A percentile compares a stretch with the other conserved stretches of the same genome.
These are phyloP conservation scores for Zootoca vivipara DNA, from an alignment of 2,113 vertebrate genomes.

Conservation along the genomic window DNA sequence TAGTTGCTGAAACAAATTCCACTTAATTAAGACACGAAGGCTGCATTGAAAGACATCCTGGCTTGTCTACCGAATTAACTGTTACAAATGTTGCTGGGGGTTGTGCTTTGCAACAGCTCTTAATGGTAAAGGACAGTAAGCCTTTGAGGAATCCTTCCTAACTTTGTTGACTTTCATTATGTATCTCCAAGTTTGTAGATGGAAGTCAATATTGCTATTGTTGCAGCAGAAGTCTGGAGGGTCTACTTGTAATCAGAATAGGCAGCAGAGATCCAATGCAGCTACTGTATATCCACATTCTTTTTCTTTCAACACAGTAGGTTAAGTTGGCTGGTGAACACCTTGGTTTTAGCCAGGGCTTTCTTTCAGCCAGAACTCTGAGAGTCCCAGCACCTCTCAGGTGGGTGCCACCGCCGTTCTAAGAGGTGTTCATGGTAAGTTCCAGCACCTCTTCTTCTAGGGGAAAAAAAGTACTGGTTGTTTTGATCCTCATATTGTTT, in stretches of 20 bases:
- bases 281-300: not conserved
- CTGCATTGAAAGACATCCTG: conserved; percentile 42
- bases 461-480: no score
- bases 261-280: not conserved
- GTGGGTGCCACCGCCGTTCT: no score
- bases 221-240: not conserved
- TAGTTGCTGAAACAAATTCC: conserved; percentile 63
- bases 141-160: not conserved
- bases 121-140: conserved; percentile 3
- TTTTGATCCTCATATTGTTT: not conserved
- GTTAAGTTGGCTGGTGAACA: not conserved
- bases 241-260: not conserved
- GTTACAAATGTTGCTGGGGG: conserved; percentile 34
- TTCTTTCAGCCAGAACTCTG: no score
- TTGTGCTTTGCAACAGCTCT: conserved; percentile 30
- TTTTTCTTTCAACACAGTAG: not conserved
- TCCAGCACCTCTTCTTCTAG: no score
- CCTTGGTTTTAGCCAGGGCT: not conserved
- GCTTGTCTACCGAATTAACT: conserved; percentile 52
- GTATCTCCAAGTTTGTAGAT: not conserved
- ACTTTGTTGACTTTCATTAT: conserved; percentile 18
- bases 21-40: conserved; percentile 63
- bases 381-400: no score
- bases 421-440: no score
- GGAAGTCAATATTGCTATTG: not conserved